phyloP scores from a whole-genome alignment of 2,888 invertebrate species.

The Drosophila kambysellisi region DNA sequence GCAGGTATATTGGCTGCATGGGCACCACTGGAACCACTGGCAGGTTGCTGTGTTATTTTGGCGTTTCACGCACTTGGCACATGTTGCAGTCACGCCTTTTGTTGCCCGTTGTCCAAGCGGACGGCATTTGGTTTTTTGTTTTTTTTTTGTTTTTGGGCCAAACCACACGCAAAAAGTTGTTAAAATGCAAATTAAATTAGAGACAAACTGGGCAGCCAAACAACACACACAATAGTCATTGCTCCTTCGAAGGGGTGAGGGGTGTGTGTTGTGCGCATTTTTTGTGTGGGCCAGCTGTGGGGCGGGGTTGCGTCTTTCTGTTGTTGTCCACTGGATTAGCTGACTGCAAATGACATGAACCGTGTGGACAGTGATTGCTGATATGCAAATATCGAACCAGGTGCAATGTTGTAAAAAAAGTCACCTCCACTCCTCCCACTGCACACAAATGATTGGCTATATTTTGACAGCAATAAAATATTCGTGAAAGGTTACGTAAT shows the following conservation, averaged over 20 bases:
- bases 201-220: slow-evolving; percentile 70
- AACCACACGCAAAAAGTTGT: slow-evolving; percentile 82
- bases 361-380: slow-evolving; percentile 58
- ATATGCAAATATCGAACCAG: slow-evolving; percentile 62
- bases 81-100: slow-evolving; percentile 83
- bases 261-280: slow-evolving; percentile 21
- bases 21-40: slow-evolving; percentile 47
- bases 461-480: slow-evolving; percentile 41
- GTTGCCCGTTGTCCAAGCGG: slow-evolving; percentile 61
- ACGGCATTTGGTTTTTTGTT: slow-evolving; percentile 36
- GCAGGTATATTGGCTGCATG: slow-evolving; percentile 59
- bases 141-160: slow-evolving; percentile 17
- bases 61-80: slow-evolving; percentile 81
- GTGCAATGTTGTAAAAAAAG: slow-evolving; percentile 31
- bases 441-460: slow-evolving; percentile 4
- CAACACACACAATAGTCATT: slow-evolving; percentile 33
- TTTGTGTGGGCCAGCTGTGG: slow-evolving; percentile 35
- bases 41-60: slow-evolving; percentile 78
- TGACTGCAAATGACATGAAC: slow-evolving; percentile 66
- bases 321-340: slow-evolving; percentile 53
- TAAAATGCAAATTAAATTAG: slow-evolving; percentile 83
- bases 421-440: background rate
- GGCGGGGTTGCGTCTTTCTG: slow-evolving; percentile 49
- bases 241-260: slow-evolving; percentile 42
- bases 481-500: slow-evolving; percentile 38